Percentiles rank a stretch among this genome's conserved stretches.
Evolutionary conservation across 1,140 invertebrate genomes (phyloP).

Genomic region (Latrodectus geometricus): DNA sequence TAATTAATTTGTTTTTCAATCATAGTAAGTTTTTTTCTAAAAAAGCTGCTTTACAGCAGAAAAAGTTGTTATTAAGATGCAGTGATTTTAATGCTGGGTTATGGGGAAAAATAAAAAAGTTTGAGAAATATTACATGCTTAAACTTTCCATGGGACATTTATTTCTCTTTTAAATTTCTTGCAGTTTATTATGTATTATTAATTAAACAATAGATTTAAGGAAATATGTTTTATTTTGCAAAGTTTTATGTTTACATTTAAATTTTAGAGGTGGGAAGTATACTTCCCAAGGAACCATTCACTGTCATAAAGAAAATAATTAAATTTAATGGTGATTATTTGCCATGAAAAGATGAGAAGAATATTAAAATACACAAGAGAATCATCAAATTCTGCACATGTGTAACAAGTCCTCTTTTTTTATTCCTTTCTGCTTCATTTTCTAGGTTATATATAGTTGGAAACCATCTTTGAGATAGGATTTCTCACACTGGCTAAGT

Average conservation of each 20-base stretch:
- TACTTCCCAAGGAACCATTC: neutral
- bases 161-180: no score
- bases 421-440: conserved; percentile 11
- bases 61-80: no score
- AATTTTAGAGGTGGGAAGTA: conserved; percentile 1
- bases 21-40: no score
- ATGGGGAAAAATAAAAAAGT: no score
- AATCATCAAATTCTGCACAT: neutral
- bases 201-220: conserved; percentile 14
- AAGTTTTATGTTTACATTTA: conserved; percentile 10
- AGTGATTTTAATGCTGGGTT: no score
- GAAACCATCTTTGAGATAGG: neutral
- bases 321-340: conserved; percentile 28
- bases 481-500: conserved; percentile 9
- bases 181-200: neutral
- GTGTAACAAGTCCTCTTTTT: neutral
- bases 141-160: no score
- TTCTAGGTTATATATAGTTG: neutral
- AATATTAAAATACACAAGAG: neutral
- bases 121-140: no score
- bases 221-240: neutral
- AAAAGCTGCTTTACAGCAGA: no score
- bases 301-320: conserved; percentile 8
- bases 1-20: no score
- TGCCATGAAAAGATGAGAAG: neutral